Evolutionary conservation across 2,888 invertebrate genomes (phyloP).

Genomic region (Clepsis dumicolana): DNA sequence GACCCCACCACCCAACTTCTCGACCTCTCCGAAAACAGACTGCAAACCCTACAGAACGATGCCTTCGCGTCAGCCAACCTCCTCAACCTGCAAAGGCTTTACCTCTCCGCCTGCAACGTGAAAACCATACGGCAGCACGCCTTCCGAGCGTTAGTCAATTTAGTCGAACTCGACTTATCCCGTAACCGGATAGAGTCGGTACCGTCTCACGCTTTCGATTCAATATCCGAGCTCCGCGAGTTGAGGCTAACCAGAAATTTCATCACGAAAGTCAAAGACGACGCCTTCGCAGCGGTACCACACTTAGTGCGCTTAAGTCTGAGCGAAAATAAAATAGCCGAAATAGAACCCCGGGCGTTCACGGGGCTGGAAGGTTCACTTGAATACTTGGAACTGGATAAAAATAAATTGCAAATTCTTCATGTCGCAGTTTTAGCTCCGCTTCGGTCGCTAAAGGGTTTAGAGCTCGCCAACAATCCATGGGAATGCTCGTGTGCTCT

Average conservation of each 20-base stretch:
- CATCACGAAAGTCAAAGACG: conserved; percentile 89
- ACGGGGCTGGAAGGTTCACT: conserved; percentile 90
- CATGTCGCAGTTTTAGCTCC: conserved; percentile 89
- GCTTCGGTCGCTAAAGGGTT: conserved; percentile 89
- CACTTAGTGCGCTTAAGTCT: conserved; percentile 91
- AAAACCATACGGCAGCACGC: conserved; percentile 90
- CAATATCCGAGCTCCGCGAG: conserved; percentile 91
- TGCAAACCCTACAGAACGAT: conserved; percentile 89
- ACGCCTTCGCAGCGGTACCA: conserved; percentile 88
- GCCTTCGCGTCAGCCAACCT: conserved; percentile 91
- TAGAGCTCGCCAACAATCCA: conserved; percentile 92
- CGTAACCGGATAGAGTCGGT: conserved; percentile 89
- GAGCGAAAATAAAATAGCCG: conserved; percentile 89
- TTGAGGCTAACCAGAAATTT: conserved; percentile 91
- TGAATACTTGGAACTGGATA: conserved; percentile 92
- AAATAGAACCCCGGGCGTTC: conserved; percentile 90
- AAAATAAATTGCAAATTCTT: conserved; percentile 90
- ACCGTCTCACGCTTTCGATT: conserved; percentile 91
- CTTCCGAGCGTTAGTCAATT: conserved; percentile 91
- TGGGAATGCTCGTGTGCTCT: conserved; percentile 94
- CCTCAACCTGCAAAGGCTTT: conserved; percentile 93
- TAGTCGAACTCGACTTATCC: conserved; percentile 93
- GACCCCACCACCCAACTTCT: conserved; percentile 93
- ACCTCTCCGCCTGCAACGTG: conserved; percentile 90
- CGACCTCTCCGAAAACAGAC: conserved; percentile 91